Conservation (phyloP, 2,797 vertebrate genomes). For the Sciurus carolinensis region DNA sequence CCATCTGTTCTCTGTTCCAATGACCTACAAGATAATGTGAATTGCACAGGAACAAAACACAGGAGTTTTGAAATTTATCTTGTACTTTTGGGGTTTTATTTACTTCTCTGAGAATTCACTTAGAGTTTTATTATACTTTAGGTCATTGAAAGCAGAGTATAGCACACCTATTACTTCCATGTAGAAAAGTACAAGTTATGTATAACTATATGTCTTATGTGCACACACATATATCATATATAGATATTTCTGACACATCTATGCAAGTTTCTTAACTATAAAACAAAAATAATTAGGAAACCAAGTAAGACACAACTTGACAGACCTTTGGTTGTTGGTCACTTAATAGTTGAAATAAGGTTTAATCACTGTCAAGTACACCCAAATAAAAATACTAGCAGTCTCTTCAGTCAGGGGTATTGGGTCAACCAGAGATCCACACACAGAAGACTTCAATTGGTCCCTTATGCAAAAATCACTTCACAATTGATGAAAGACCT, state of each 20-base stretch:
- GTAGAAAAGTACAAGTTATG: not conserved
- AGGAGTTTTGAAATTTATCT: not conserved
- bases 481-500: not conserved
- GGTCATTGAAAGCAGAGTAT: not conserved
- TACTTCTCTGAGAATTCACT: constrained; percentile 41
- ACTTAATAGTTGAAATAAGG: constrained; percentile 22
- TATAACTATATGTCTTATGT: not conserved
- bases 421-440: not conserved
- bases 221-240: not conserved
- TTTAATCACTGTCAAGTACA: constrained; percentile 20
- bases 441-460: not conserved
- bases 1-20: not conserved
- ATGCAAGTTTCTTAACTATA: constrained; percentile 5
- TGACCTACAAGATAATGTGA: constrained; percentile 35
- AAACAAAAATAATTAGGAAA: constrained; percentile 40
- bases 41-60: not conserved
- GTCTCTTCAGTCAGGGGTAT: too few relatives aligned
- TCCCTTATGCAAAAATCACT: not conserved
- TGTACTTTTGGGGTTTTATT: not conserved
- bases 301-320: not conserved
- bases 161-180: not conserved
- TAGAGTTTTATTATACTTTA: not conserved
- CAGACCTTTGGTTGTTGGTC: not conserved
- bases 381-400: not conserved
- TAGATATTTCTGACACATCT: not conserved